Conservation (phyloP, 37 sponge, comb jelly and placozoan species). For the Chondrosia reniformis region DNA sequence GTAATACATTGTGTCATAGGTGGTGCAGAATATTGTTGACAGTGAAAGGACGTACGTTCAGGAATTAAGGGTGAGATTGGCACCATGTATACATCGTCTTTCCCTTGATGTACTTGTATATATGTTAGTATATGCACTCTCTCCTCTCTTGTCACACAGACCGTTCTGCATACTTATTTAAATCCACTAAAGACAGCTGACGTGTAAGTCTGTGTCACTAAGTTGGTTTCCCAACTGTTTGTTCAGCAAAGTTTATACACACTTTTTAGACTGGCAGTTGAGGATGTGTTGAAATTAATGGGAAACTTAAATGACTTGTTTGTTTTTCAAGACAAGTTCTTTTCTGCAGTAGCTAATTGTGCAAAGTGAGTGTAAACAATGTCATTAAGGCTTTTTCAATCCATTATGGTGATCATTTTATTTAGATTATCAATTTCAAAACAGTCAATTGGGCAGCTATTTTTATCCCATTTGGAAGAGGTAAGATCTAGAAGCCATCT, state of each 20-base stretch:
- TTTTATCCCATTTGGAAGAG: not conserved
- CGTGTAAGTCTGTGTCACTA: slow-evolving; percentile 41
- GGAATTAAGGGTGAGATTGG: slow-evolving; percentile 47
- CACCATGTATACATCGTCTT: not conserved
- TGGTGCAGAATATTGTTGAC: slow-evolving; percentile 68
- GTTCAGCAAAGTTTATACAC: not conserved
- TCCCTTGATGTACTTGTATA: not conserved
- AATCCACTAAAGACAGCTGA: slow-evolving; percentile 57
- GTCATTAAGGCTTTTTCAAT: not conserved
- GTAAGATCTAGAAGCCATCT: not conserved
- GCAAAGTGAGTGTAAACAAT: slow-evolving; percentile 23
- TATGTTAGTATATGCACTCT: not conserved
- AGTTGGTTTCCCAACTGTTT: not conserved
- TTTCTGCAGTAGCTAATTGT: slow-evolving; percentile 40
- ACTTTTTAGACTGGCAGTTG: slow-evolving; percentile 21
- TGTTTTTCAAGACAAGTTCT: slow-evolving; percentile 59
- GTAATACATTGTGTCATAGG: slow-evolving; percentile 4
- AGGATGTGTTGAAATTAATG: slow-evolving; percentile 42
- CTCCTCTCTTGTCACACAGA: slow-evolving; percentile 22
- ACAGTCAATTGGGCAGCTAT: slow-evolving; percentile 13
- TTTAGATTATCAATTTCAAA: not conserved
- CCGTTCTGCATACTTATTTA: slow-evolving; percentile 55
- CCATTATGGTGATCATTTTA: not conserved
- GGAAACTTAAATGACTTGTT: slow-evolving; percentile 65
- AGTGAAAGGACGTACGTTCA: slow-evolving; percentile 62